Conservation (phyloP, 2,797 vertebrate genomes). For the Peromyscus aztecus region DNA sequence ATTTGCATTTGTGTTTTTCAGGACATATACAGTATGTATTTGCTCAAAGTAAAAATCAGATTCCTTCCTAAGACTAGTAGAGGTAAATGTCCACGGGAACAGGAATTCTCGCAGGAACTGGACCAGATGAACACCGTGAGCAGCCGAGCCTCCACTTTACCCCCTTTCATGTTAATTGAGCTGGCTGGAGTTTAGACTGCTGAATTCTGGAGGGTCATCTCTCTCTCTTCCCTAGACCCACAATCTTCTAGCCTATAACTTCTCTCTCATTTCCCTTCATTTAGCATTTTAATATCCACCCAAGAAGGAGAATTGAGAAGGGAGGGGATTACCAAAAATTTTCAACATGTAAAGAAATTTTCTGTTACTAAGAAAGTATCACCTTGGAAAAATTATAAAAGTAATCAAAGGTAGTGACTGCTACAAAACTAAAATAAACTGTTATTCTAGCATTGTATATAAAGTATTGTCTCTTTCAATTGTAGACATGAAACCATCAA, state of each 20-base stretch:
- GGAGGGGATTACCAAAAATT: constrained; percentile 1
- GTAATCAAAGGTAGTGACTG: background rate
- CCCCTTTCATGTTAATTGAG: constrained; percentile 71
- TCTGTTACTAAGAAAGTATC: constrained; percentile 8
- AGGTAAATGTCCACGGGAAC: constrained; percentile 73
- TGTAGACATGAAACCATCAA: constrained; percentile 9
- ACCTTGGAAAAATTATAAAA: constrained; percentile 48
- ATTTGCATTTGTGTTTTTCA: constrained; percentile 82
- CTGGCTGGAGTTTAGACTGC: constrained; percentile 64
- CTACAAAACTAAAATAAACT: constrained; percentile 46
- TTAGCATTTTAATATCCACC: constrained; percentile 72
- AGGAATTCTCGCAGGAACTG: constrained; percentile 76
- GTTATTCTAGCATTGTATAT: background rate
- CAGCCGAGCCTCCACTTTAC: constrained; percentile 55
- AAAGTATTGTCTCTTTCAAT: background rate
- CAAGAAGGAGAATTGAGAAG: constrained; percentile 54
- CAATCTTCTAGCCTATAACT: constrained; percentile 65
- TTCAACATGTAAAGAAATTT: constrained; percentile 59
- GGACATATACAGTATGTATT: constrained; percentile 70
- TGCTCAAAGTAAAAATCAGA: constrained; percentile 75
- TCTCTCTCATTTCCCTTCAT: constrained; percentile 60
- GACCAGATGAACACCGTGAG: constrained; percentile 60
- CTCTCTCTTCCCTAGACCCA: constrained; percentile 25
- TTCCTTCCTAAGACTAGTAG: constrained; percentile 72
- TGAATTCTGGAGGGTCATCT: constrained; percentile 68